Evolutionary conservation across 2,113 vertebrate genomes (phyloP), one percentile per base, ranked within the genome.

Genomic region (Poecile atricapillus): DNA sequence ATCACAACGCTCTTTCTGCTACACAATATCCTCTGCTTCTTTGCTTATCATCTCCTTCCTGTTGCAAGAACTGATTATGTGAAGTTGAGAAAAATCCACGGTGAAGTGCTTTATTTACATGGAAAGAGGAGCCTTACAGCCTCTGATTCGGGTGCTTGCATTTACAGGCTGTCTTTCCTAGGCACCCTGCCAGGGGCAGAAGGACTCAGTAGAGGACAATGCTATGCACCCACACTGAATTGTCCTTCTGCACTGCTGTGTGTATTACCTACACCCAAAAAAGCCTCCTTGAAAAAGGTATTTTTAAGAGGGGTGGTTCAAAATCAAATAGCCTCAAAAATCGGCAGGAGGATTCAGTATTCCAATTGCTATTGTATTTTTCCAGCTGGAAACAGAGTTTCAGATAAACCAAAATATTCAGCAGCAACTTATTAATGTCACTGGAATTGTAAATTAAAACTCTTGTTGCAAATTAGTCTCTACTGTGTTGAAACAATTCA

Each of bases 401-500:
- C 27, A 55, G 60, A 44, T 21, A 81, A 83, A 90, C 47, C 59
- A 70, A 89, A 93, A 78, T 89, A 68, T 81, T 90, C 75, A 44
- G 11, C 16, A 67, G 64, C 19, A 90, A 68, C 31, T 84, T 89
- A 52, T 60, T 91, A 75, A 84, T 94, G 81, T 84, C 56, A 89
- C 74, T 87, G 52, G 44, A 84, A 59, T 59, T 90, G 43, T 81
- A 71, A 91, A 95, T 92, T 77, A 4, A 89, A 86, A 87, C 84
- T 49, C 64, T 87, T 93, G 33, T 83, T 83, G 69, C 39, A 86
- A 94, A 89, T 92, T 90, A 88, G 55, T 94, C 91, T 94, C 55
- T 75, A 30, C 53, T 49, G 15, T 56, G 44, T 82, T 86, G 64
- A 95, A 92, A 93, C 47, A 89, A 71, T n/a, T 94, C 49, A 27